Conservation (phyloP, 2,113 vertebrate species). For the Thamnaconus septentrionalis region DNA sequence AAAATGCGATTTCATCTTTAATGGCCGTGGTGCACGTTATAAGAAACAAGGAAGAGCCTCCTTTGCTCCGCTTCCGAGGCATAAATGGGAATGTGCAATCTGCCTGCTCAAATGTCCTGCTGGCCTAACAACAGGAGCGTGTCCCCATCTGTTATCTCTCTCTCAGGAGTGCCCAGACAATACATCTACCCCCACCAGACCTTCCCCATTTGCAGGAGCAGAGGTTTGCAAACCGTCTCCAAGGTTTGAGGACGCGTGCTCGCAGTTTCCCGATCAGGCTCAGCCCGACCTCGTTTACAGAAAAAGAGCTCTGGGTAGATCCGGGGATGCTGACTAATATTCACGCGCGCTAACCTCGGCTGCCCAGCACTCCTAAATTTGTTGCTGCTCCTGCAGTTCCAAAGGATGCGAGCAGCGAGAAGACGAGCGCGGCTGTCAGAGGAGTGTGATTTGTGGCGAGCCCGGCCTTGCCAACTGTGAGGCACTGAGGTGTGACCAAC, state of each 20-base stretch:
- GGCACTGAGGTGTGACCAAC: conserved; percentile 69
- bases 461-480: conserved; percentile 71
- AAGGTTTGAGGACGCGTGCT: conserved; percentile 51
- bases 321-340: conserved; percentile 48
- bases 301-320: conserved; percentile 9
- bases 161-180: conserved; percentile 78
- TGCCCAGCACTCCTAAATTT: conserved; percentile 35
- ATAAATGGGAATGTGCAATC: conserved; percentile 88
- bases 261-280: conserved; percentile 43
- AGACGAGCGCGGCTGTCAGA: conserved; percentile 57
- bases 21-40: too few relatives aligned
- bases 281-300: conserved; percentile 37
- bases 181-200: conserved; percentile 59
- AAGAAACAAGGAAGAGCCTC: too few relatives aligned
- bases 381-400: conserved; percentile 57
- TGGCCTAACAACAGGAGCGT: conserved; percentile 84
- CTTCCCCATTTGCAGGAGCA: conserved; percentile 49
- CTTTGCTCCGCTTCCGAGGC: conserved; percentile 67
- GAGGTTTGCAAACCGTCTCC: conserved; percentile 55
- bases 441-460: conserved; percentile 69
- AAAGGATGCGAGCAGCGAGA: conserved; percentile 35
- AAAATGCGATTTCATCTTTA: too few relatives aligned
- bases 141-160: conserved; percentile 87
- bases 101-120: conserved; percentile 83
- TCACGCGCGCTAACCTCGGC: conserved; percentile 44